Base-by-base conservation (phyloP, 1,140 invertebrate species). In the Samia ricini region DNA sequence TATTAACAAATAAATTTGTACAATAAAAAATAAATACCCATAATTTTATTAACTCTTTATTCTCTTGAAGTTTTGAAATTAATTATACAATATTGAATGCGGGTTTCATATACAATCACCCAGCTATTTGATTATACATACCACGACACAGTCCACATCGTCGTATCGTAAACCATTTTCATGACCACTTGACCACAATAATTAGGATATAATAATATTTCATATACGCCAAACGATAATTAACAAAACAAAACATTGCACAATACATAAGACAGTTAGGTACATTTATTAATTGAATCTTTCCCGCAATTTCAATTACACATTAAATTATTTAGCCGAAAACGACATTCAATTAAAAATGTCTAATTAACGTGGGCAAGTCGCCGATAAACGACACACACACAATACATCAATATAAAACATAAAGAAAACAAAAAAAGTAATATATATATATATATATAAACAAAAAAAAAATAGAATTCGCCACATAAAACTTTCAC, bases 1-100 rank as follows among this genome's bases (percentile, higher is more conserved):
- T n/a, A n/a, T n/a, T n/a, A n/a, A n/a, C n/a, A n/a, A n/a, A n/a
- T n/a, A n/a, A n/a, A n/a, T n/a, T n/a, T n/a, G n/a, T n/a, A 58
- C 10, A 58, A 59, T 19, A 67, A 15, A 63, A 68, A 68, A 63
- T 42, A 76, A 74, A 79, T 72, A 70, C 52, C 66, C 68, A 69
- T 78, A 71, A 42, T 87, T 87, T 88, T 85, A 88, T 89, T 88
- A 88, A 88, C 84, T 88, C 83, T 89, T 89, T 89, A 89, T 89
- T 89, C 85, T 87, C 76, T 84, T 88, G 85, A 88, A 89, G 83
- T 87, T 83, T 83, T 79, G 82, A 88, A 89, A 89, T 88, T 88
- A 89, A 89, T 88, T 85, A 87, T 89, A 89, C 85, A 88, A 89
- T 88, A 89, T 88, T 88, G 83, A 88, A 88, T 87, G 84, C 76